These are phyloP conservation scores for Schrankia costaestrigalis DNA, from an alignment of 2,888 invertebrate species.

Conservation along the genomic window DNA sequence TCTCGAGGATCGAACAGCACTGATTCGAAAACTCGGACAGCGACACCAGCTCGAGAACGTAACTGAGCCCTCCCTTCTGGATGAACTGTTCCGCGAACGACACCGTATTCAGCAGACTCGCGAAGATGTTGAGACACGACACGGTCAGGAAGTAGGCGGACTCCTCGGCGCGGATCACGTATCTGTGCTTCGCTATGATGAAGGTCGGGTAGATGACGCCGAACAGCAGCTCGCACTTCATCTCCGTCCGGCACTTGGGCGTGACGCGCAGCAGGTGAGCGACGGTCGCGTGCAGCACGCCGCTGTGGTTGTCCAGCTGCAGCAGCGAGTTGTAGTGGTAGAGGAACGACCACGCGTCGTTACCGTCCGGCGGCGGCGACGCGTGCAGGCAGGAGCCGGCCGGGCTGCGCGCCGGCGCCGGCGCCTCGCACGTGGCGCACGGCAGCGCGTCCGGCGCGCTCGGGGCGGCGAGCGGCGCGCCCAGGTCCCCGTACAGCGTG, in stretches of 20 bases:
- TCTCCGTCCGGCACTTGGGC: slow-evolving; percentile 74
- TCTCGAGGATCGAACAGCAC: slow-evolving; percentile 82
- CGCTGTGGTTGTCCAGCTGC: slow-evolving; percentile 74
- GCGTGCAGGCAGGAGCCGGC: too few relatives aligned
- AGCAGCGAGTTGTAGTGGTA: slow-evolving; percentile 80
- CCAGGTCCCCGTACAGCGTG: slow-evolving; percentile 81
- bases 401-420: too few relatives aligned
- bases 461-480: too few relatives aligned
- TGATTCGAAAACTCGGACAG: slow-evolving; percentile 78
- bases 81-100: slow-evolving; percentile 81
- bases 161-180: slow-evolving; percentile 67
- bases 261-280: slow-evolving; percentile 81
- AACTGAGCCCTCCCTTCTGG: slow-evolving; percentile 78
- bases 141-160: slow-evolving; percentile 79
- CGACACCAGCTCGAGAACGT: slow-evolving; percentile 76
- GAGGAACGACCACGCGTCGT: slow-evolving; percentile 80
- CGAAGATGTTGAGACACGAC: slow-evolving; percentile 82
- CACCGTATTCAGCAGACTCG: slow-evolving; percentile 77
- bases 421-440: too few relatives aligned
- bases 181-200: slow-evolving; percentile 75
- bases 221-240: slow-evolving; percentile 80
- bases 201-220: slow-evolving; percentile 83
- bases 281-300: slow-evolving; percentile 78
- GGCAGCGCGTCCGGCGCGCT: too few relatives aligned
- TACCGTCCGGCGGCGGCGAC: too few relatives aligned